These are phyloP conservation scores for Sinocyclocheilus grahami DNA, from an alignment of 2,113 vertebrate genomes.

Conservation along the genomic window DNA sequence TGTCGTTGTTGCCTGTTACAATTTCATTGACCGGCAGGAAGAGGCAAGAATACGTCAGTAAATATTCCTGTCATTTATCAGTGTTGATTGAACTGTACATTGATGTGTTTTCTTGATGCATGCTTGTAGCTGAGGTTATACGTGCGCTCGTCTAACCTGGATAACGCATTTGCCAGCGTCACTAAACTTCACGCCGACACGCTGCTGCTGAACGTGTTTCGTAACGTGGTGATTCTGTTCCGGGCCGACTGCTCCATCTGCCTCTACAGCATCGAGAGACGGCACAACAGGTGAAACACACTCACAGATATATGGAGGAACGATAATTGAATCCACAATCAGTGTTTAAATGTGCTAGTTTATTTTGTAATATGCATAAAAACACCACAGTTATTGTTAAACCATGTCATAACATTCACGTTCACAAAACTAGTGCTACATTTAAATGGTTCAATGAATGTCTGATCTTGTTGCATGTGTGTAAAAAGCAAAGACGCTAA, in stretches of 20 bases:
- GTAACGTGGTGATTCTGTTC: slow-evolving; percentile 91
- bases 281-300: slow-evolving; percentile 82
- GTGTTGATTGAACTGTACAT: not conserved
- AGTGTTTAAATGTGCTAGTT: too few relatives aligned
- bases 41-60: slow-evolving; percentile 77
- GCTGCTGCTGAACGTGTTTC: slow-evolving; percentile 92
- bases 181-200: slow-evolving; percentile 90
- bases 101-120: not conserved
- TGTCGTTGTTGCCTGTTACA: slow-evolving; percentile 95
- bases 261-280: slow-evolving; percentile 92
- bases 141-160: slow-evolving; percentile 91
- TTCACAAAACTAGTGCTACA: too few relatives aligned
- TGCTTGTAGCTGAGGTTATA: slow-evolving; percentile 87
- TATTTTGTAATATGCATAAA: too few relatives aligned
- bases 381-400: too few relatives aligned
- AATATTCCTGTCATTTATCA: not conserved
- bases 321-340: not conserved
- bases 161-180: slow-evolving; percentile 93
- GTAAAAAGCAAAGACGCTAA: too few relatives aligned
- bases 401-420: too few relatives aligned
- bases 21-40: slow-evolving; percentile 91
- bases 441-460: too few relatives aligned
- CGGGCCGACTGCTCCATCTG: slow-evolving; percentile 96
- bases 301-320: not conserved
- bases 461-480: too few relatives aligned